Conservation (phyloP, 2,888 invertebrate species). For the Ametastegia equiseti region DNA sequence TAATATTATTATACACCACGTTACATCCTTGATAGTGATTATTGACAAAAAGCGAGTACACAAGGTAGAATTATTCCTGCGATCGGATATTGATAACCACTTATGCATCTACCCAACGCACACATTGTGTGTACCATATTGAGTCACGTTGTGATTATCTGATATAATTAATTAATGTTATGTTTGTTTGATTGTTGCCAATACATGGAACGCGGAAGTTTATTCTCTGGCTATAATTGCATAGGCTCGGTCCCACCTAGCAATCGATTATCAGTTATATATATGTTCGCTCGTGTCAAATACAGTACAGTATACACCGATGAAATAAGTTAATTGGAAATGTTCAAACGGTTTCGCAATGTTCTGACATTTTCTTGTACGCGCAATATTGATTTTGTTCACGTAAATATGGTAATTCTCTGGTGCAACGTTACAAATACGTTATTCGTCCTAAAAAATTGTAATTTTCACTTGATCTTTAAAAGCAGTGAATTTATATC, state of each 20-base stretch:
- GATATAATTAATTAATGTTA: conserved; percentile 25
- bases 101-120: not conserved
- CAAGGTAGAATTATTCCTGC: not conserved
- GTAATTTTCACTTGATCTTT: conserved; percentile 30
- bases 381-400: too few species aligned
- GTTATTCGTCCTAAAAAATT: not conserved
- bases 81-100: conserved; percentile 13
- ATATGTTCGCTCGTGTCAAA: conserved; percentile 12
- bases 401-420: not conserved
- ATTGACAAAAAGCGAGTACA: not conserved
- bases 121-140: not conserved
- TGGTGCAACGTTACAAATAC: not conserved
- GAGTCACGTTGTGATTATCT: conserved; percentile 7
- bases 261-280: conserved; percentile 26
- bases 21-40: too few species aligned
- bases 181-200: conserved; percentile 8
- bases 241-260: conserved; percentile 1
- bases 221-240: conserved; percentile 36
- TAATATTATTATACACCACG: too few species aligned
- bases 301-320: conserved; percentile 6
- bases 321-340: conserved; percentile 25
- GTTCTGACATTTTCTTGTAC: not conserved
- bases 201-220: conserved; percentile 11
- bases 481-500: conserved; percentile 22
- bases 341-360: not conserved